phyloP scores from a whole-genome alignment of 1,140 invertebrate genomes.

The Halyomorpha halys region DNA sequence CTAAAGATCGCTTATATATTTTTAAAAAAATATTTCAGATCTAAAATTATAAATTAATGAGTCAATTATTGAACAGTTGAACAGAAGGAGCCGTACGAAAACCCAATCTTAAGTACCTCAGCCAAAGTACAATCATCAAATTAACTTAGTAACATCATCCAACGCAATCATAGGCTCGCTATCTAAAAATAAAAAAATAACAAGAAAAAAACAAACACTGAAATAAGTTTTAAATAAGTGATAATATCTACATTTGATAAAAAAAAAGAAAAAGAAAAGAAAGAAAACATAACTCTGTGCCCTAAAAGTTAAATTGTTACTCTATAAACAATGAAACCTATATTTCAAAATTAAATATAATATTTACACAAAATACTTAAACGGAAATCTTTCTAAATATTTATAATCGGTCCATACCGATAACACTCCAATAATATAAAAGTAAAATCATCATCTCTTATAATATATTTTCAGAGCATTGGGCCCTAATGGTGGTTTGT shows the following conservation, averaged over 20 bases:
- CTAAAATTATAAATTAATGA: too few species aligned
- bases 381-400: too few species aligned
- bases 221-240: not conserved
- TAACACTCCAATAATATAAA: too few species aligned
- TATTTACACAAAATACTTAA: too few species aligned
- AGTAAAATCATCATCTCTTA: too few species aligned
- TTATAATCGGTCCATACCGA: too few species aligned
- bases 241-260: not conserved
- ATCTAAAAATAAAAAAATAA: not conserved
- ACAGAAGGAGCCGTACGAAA: too few species aligned
- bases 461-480: too few species aligned
- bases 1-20: too few species aligned
- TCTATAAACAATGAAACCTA: constrained; percentile 9
- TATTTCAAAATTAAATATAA: not conserved
- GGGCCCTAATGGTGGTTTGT: too few species aligned
- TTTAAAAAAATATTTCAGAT: too few species aligned
- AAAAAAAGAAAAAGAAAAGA: not conserved
- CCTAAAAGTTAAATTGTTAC: constrained; percentile 9
- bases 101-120: constrained; percentile 6
- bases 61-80: too few species aligned
- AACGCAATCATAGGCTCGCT: not conserved
- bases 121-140: constrained; percentile 4
- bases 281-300: not conserved
- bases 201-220: not conserved
- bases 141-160: constrained; percentile 5